These are phyloP conservation scores for Quadroppia sp. DNA, from an alignment of 2,888 invertebrate species.

Conservation along the genomic window DNA sequence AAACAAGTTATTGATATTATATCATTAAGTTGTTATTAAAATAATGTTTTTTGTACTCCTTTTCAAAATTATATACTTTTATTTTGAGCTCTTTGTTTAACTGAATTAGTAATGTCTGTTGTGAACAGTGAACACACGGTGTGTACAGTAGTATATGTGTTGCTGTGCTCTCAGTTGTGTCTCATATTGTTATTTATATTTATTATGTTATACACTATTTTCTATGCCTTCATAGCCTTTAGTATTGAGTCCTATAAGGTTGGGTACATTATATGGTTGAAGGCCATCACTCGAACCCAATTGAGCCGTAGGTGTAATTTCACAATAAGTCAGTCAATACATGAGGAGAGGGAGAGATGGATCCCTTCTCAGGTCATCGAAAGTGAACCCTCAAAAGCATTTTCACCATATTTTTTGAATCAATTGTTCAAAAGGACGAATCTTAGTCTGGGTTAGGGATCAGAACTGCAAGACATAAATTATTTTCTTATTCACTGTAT, in stretches of 20 bases:
- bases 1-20: no score
- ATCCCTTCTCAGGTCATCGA: not conserved
- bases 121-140: no score
- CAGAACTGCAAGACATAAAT: not conserved
- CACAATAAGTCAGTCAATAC: not conserved
- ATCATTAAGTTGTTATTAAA: no score
- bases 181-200: constrained; percentile 18
- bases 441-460: constrained; percentile 12
- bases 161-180: not conserved
- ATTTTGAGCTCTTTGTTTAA: no score
- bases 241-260: not conserved
- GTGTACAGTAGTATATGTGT: no score
- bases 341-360: not conserved
- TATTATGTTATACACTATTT: no score
- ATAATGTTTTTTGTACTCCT: no score
- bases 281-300: not conserved
- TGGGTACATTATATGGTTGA: not conserved
- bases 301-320: constrained; percentile 4
- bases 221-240: no score
- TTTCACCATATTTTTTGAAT: not conserved
- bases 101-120: no score
- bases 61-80: no score
- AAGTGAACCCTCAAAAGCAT: not conserved
- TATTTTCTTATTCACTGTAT: constrained; percentile 1
- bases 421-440: not conserved